Percentiles rank a stretch among this genome's conserved stretches.
These are phyloP conservation scores for Siniperca knerii DNA, from an alignment of 2,113 vertebrate species.

Conservation along the genomic window DNA sequence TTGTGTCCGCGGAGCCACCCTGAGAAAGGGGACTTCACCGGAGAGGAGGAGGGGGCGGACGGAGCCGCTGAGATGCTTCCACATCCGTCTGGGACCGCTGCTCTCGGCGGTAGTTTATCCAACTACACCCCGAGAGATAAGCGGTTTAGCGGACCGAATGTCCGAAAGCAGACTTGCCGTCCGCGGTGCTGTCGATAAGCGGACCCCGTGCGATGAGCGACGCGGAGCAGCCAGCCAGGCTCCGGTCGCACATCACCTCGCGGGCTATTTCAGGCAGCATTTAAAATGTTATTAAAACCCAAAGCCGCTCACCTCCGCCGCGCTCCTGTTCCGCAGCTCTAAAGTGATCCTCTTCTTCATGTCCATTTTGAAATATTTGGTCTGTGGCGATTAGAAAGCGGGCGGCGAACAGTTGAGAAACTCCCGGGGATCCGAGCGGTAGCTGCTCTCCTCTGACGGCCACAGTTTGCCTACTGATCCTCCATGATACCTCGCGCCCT, in stretches of 20 bases:
- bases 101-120: background rate
- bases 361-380: conserved; percentile 80
- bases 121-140: background rate
- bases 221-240: background rate
- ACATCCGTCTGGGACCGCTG: background rate
- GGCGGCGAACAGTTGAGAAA: conserved; percentile 50
- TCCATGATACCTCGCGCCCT: conserved; percentile 92
- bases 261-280: conserved; percentile 42
- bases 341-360: conserved; percentile 91
- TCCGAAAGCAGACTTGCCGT: background rate
- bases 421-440: conserved; percentile 60
- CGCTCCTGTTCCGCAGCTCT: conserved; percentile 89
- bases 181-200: background rate
- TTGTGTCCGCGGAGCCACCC: background rate
- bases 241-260: conserved; percentile 53
- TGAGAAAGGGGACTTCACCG: conserved; percentile 4
- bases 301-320: conserved; percentile 86
- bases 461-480: conserved; percentile 89
- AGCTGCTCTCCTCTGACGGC: conserved; percentile 86
- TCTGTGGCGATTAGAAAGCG: background rate
- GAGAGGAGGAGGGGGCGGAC: conserved; percentile 17
- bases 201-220: conserved; percentile 50
- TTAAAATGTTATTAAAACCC: conserved; percentile 32
- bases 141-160: background rate
- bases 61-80: conserved; percentile 45